Conservation (phyloP, 2,888 invertebrate species). For the Lasius fuliginosus region DNA sequence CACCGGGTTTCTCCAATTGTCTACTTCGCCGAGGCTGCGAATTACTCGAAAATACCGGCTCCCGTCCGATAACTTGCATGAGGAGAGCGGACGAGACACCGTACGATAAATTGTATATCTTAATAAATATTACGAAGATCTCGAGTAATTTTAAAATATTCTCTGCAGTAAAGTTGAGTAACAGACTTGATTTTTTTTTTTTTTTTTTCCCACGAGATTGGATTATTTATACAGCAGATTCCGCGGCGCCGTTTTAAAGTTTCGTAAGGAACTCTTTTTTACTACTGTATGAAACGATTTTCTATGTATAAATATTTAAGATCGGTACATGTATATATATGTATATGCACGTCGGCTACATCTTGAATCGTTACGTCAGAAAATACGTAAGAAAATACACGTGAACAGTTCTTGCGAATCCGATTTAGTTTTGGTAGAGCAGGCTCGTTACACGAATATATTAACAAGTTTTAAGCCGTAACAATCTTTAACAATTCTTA, state of each 20-base stretch:
- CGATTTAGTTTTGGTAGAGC: background rate
- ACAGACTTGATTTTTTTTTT: background rate
- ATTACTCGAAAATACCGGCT: slow-evolving; percentile 26
- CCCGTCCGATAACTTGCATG: slow-evolving; percentile 16
- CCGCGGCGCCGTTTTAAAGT: background rate
- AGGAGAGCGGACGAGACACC: background rate
- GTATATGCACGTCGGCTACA: background rate
- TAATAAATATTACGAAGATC: background rate
- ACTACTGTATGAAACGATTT: background rate
- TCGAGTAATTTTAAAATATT: slow-evolving; percentile 14
- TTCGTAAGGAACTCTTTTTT: background rate
- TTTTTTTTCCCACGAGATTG: background rate
- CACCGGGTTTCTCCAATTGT: background rate
- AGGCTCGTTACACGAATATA: background rate
- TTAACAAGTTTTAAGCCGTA: background rate
- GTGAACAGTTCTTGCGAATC: background rate
- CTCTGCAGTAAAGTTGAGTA: background rate
- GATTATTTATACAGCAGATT: background rate
- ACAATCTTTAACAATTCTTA: background rate
- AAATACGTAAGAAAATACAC: background rate
- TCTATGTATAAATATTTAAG: background rate
- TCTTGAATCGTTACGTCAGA: background rate
- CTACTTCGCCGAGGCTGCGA: background rate
- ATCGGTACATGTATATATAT: background rate
- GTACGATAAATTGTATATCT: background rate